Conservation (phyloP, 2,888 invertebrate genomes). For the Carabus problematicus region DNA sequence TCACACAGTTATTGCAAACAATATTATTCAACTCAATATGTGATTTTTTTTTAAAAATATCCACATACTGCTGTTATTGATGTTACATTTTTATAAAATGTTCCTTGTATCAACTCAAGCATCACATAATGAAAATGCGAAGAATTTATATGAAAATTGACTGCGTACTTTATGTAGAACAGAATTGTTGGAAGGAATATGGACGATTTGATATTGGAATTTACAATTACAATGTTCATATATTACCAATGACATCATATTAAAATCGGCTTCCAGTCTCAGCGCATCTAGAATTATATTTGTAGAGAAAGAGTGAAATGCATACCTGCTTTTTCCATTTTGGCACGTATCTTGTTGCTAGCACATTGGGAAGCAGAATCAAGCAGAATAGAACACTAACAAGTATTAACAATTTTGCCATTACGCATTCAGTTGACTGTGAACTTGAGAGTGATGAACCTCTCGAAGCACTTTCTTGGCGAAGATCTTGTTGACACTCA, state of each 20-base stretch:
- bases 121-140: not conserved
- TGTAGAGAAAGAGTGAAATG: conserved; percentile 29
- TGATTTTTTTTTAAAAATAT: too few relatives aligned
- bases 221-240: not conserved
- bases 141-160: conserved; percentile 7
- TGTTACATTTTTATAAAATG: too few relatives aligned
- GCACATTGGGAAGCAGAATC: conserved; percentile 45
- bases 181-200: not conserved
- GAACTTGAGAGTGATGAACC: not conserved
- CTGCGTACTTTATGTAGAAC: not conserved
- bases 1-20: too few relatives aligned
- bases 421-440: not conserved
- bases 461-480: not conserved
- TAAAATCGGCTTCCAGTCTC: too few relatives aligned
- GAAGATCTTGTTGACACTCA: not conserved
- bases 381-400: conserved; percentile 4
- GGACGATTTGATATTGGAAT: not conserved
- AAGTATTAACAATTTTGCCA: conserved; percentile 3
- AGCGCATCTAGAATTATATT: too few relatives aligned
- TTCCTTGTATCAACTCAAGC: too few relatives aligned
- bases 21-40: too few relatives aligned
- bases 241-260: conserved; percentile 1
- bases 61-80: too few relatives aligned
- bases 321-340: conserved; percentile 82
- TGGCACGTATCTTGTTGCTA: conserved; percentile 68